Evolutionary conservation across 1,140 invertebrate species (phyloP).

Genomic region (Andrena cerasifolii): DNA sequence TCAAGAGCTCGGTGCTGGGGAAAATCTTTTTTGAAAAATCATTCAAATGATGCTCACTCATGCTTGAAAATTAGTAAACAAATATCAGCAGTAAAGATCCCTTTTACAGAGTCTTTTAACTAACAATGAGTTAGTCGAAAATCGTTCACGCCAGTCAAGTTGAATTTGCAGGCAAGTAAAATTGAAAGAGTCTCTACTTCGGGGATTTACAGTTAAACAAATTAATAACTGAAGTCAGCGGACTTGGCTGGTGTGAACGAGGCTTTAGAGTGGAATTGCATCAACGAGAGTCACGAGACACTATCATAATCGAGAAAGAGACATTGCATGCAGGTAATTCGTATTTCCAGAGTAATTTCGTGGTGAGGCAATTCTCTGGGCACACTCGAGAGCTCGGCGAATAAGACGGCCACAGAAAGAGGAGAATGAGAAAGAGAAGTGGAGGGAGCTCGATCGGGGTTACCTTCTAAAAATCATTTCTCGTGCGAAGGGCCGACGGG

Average conservation of each 20-base stretch:
- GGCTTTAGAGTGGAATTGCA: neutral
- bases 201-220: too few relatives aligned
- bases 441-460: conserved; percentile 8
- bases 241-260: too few relatives aligned
- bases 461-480: conserved; percentile 82
- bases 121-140: too few relatives aligned
- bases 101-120: too few relatives aligned
- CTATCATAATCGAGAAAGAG: neutral
- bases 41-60: neutral
- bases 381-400: conserved; percentile 15
- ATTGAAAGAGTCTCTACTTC: too few relatives aligned
- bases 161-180: too few relatives aligned
- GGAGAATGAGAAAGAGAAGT: neutral
- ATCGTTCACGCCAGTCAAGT: too few relatives aligned
- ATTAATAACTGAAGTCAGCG: too few relatives aligned
- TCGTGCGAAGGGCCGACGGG: conserved; percentile 70
- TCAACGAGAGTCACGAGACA: neutral
- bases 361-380: conserved; percentile 35
- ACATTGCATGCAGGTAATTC: conserved; percentile 25
- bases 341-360: conserved; percentile 48
- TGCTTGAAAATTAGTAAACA: too few relatives aligned
- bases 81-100: too few relatives aligned
- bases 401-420: neutral
- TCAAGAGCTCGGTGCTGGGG: conserved; percentile 4
- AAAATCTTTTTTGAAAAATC: neutral